Evolutionary conservation across 2,888 invertebrate species (phyloP).

Genomic region (Parasteatoda lunata): DNA sequence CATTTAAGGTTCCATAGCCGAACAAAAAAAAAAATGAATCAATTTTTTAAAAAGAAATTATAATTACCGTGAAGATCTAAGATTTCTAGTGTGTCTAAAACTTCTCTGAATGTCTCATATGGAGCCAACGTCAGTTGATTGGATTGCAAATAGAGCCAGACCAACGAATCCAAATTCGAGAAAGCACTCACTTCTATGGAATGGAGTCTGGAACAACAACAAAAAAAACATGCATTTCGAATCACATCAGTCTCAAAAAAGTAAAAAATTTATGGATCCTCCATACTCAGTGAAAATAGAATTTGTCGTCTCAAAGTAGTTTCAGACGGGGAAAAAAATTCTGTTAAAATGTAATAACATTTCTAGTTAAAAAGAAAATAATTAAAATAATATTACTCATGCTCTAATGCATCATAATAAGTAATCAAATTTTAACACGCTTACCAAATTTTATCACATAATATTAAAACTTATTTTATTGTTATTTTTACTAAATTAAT

Average conservation of each 20-base stretch:
- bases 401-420: no score
- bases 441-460: no score
- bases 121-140: constrained; percentile 88
- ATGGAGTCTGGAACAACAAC: constrained; percentile 82
- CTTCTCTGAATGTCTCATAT: constrained; percentile 90
- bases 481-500: no score
- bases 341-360: no score
- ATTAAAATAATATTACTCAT: no score
- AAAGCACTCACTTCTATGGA: constrained; percentile 87
- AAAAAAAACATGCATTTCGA: not conserved
- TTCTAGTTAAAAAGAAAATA: no score
- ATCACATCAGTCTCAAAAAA: no score
- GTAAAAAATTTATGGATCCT: not conserved
- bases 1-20: no score
- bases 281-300: not conserved
- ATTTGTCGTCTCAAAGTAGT: not conserved
- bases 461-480: no score
- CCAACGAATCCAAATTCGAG: constrained; percentile 90
- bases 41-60: not conserved
- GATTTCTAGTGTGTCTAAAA: constrained; percentile 88
- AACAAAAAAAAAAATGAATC: no score
- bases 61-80: constrained; percentile 90
- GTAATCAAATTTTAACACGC: no score
- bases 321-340: no score
- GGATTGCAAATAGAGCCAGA: constrained; percentile 89